Base-by-base conservation (phyloP, 2,888 invertebrate genomes). In the Oxycera nigricornis region DNA sequence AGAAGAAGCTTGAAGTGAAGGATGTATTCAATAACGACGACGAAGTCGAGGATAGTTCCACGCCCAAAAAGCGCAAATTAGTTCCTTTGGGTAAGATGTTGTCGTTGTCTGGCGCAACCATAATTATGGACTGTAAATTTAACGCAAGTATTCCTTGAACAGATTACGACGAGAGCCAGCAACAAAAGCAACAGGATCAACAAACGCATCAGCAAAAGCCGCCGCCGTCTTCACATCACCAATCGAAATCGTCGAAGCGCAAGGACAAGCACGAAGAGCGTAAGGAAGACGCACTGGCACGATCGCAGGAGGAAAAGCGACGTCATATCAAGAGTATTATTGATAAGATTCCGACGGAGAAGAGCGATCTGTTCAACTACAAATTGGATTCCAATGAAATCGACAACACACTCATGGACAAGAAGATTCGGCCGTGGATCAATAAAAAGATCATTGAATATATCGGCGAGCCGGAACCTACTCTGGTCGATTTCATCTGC, bases 391-490 rank as follows among this genome's bases (percentile, higher is more conserved):
- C 96, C 92, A 90, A 90, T 76, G 92, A 94, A 88, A 90, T 91
- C 88, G 91, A 91, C 82, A 88, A 88, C 85, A 86, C 87, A 77
- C 87, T 93, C 80, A 97, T 98, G 95, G 97, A 98, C 84, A 94
- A 94, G 84, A 92, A 98, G 85, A 97, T 99, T 83, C 91, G 96
- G 77, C 98, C 99, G 59, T 99, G 99, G 99, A 97, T 99, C 80
- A 97, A 97, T 87, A 99, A 98, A 87, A 99, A 99, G 88, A 98
- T 99, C 74, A 94, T 97, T 78, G 98, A 99, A 87, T 99, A 98
- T 87, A 98, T 99, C 83, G 98, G 99, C 41, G 99, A 99, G 87
- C 98, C 98, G 20, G 99, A 99, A 86, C 95, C 96, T 31, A 96
- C 97, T 14, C 88, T 99, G 72, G 97, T 98, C n/a, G 98, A 98